A percentile compares a stretch with the other conserved stretches of the same genome.
Conservation (phyloP, 1,140 invertebrate genomes). For the Hetaerina americana region DNA sequence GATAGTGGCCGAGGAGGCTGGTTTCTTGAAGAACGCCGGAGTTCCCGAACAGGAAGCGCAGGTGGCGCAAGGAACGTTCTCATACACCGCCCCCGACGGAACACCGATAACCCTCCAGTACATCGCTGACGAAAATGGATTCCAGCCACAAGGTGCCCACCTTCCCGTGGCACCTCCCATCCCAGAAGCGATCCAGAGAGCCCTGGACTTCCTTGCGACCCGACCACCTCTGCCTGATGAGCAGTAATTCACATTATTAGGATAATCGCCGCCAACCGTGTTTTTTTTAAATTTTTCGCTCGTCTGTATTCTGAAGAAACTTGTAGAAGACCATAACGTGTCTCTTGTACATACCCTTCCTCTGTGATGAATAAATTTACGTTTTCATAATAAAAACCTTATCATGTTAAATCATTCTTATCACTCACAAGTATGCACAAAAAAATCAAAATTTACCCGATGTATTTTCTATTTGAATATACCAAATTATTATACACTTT, state of each 20-base stretch:
- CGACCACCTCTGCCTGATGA: constrained; percentile 20
- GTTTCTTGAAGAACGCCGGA: constrained; percentile 17
- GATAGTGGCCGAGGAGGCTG: constrained; percentile 19
- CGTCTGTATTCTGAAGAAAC: too few relatives aligned
- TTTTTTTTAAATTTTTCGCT: too few relatives aligned
- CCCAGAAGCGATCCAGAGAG: constrained; percentile 64
- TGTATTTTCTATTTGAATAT: too few relatives aligned
- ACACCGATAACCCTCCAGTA: constrained; percentile 27
- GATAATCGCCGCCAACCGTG: too few relatives aligned
- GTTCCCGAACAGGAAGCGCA: constrained; percentile 26
- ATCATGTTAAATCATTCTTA: too few relatives aligned
- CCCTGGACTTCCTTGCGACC: constrained; percentile 57
- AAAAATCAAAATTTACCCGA: too few relatives aligned
- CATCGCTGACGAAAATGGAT: constrained; percentile 39
- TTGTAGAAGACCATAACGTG: too few relatives aligned
- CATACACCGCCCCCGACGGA: constrained; percentile 52
- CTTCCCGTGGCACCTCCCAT: constrained; percentile 53
- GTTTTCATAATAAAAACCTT: neutral
- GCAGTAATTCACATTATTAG: too few relatives aligned
- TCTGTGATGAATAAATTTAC: neutral
- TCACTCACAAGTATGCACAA: too few relatives aligned
- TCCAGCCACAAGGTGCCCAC: constrained; percentile 35
- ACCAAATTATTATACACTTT: too few relatives aligned
- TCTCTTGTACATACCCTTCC: neutral
- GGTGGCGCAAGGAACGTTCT: constrained; percentile 21